phyloP scores from a whole-genome alignment of 2,797 vertebrate genomes.

The Tragopan temminckii region DNA sequence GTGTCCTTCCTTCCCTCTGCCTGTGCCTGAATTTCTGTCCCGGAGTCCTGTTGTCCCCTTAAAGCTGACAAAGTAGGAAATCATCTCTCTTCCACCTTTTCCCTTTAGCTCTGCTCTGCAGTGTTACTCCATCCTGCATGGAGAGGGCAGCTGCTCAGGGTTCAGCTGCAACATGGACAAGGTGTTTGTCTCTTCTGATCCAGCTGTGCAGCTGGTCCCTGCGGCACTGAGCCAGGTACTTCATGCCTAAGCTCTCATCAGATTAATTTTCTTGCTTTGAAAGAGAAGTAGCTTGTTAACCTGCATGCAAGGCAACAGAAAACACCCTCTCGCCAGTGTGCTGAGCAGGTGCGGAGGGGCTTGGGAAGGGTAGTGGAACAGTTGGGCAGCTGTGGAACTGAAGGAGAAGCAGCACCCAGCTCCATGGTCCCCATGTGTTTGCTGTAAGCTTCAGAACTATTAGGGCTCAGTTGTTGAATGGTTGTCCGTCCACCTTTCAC shows the following conservation, averaged over 20 bases:
- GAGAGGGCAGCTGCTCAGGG: neutral
- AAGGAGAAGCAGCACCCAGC: neutral
- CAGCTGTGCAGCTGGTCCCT: neutral
- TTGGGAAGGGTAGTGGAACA: slow-evolving; percentile 3
- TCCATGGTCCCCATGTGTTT: neutral
- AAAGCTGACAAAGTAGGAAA: neutral
- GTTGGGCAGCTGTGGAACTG: neutral
- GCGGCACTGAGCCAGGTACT: neutral
- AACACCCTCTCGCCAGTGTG: neutral
- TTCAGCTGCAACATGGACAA: accelerated
- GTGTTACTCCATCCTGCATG: neutral
- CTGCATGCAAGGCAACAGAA: neutral
- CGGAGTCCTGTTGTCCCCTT: neutral
- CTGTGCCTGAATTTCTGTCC: accelerated
- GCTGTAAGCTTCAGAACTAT: neutral
- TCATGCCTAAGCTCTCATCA: slow-evolving; percentile 37
- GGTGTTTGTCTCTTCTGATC: neutral
- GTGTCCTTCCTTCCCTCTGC: neutral
- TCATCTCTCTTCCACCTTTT: neutral
- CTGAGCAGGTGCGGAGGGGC: neutral
- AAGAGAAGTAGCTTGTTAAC: slow-evolving; percentile 19
- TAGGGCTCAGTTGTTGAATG: neutral
- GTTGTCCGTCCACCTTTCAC: too few relatives aligned
- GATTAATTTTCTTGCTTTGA: slow-evolving; percentile 38
- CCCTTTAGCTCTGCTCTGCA: accelerated